These are phyloP conservation scores for Lophura nycthemera DNA, from an alignment of 2,113 vertebrate species.

Conservation along the genomic window DNA sequence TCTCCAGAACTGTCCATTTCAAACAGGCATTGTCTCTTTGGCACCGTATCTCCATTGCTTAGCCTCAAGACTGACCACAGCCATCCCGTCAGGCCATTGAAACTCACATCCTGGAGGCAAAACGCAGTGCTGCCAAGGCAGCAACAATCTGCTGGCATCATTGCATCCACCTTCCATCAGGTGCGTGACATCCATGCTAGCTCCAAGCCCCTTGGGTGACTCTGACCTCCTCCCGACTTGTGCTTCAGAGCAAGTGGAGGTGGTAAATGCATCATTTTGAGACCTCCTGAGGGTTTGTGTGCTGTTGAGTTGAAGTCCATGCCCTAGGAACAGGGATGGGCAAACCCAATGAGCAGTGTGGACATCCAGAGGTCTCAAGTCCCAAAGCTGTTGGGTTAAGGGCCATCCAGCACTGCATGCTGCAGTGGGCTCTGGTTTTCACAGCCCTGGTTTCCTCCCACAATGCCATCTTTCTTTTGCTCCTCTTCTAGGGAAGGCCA, in stretches of 20 bases:
- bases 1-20: neutral
- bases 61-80: neutral
- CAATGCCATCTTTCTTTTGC: neutral
- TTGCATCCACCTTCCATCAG: neutral
- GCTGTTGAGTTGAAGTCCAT: neutral
- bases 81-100: rapidly evolving
- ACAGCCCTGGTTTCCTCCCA: rapidly evolving
- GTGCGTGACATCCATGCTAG: neutral
- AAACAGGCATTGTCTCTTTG: neutral
- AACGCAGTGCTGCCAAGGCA: neutral
- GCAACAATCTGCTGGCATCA: neutral
- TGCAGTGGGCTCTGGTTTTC: neutral
- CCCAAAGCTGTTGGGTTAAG: rapidly evolving
- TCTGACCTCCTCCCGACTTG: neutral
- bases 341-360: neutral
- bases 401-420: neutral
- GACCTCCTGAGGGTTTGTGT: neutral
- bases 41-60: neutral
- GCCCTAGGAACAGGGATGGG: neutral
- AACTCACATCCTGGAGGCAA: neutral
- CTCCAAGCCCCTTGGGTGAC: rapidly evolving
- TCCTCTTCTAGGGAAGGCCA: neutral
- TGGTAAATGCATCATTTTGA: neutral
- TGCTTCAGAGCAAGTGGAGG: neutral
- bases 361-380: neutral